Percentiles rank a stretch among this genome's conserved stretches.
Evolutionary conservation across 2,888 invertebrate genomes (phyloP).

Genomic region (Apamea sordens): DNA sequence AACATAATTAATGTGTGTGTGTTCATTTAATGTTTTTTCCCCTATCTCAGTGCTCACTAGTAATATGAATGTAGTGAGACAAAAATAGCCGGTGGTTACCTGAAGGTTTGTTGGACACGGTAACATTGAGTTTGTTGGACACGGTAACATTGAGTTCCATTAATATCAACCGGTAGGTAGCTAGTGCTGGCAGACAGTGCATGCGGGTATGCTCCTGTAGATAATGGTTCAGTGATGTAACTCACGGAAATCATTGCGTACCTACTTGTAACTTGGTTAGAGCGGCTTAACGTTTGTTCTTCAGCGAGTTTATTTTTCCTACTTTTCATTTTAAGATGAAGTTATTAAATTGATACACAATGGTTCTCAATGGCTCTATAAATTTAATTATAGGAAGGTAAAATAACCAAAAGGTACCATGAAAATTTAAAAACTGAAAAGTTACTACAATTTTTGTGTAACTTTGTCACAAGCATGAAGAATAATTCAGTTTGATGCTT

Average conservation of each 20-base stretch:
- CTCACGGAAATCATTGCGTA: conserved; percentile 17
- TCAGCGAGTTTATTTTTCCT: not conserved
- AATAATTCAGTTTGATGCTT: not conserved
- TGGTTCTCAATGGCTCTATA: no score
- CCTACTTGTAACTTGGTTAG: not conserved
- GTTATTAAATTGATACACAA: not conserved
- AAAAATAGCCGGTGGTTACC: not conserved
- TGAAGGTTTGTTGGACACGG: conserved; percentile 6
- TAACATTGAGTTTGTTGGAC: not conserved
- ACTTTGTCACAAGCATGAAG: not conserved
- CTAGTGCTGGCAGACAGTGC: not conserved
- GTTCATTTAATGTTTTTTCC: not conserved
- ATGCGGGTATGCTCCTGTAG: conserved; percentile 40
- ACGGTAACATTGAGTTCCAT: not conserved
- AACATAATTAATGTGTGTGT: no score
- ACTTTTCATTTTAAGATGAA: not conserved
- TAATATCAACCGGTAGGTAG: not conserved
- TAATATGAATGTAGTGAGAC: not conserved
- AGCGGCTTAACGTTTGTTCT: not conserved
- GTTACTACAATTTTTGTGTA: not conserved
- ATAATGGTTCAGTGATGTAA: conserved; percentile 14
- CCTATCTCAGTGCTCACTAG: not conserved
- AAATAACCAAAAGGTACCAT: not conserved
- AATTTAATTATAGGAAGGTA: not conserved
- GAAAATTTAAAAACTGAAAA: not conserved